These are phyloP conservation scores for Megalops cyprinoides DNA, from an alignment of 2,797 vertebrate species.

Conservation along the genomic window DNA sequence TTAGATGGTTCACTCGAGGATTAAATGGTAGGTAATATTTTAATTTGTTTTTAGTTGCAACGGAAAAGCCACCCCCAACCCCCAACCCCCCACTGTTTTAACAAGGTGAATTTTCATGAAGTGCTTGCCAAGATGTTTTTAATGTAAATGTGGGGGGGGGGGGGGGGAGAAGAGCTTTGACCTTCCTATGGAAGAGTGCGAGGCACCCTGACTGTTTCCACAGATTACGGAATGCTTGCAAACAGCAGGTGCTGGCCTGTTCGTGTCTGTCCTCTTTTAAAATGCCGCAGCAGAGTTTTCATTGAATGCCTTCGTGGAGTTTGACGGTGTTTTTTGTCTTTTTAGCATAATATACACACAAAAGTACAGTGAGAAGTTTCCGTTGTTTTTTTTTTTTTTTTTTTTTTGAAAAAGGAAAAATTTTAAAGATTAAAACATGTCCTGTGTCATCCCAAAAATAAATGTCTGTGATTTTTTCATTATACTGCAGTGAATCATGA, in stretches of 20 bases:
- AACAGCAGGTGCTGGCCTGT: slow-evolving; percentile 80
- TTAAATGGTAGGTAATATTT: slow-evolving; percentile 87
- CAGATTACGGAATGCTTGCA: slow-evolving; percentile 83
- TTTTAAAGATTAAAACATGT: slow-evolving; percentile 80
- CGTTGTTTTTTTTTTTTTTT: slow-evolving; percentile 68
- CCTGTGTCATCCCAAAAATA: slow-evolving; percentile 93
- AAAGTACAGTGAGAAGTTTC: slow-evolving; percentile 78
- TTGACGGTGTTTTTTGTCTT: slow-evolving; percentile 81
- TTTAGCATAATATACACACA: slow-evolving; percentile 72
- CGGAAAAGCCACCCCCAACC: slow-evolving; percentile 65
- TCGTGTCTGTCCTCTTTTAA: slow-evolving; percentile 81
- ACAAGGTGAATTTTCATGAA: slow-evolving; percentile 67
- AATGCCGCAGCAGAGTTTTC: slow-evolving; percentile 91
- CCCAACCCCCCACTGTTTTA: slow-evolving; percentile 71
- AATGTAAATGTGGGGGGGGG: slow-evolving; percentile 61
- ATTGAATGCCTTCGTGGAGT: slow-evolving; percentile 90
- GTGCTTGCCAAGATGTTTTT: slow-evolving; percentile 76
- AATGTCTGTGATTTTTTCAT: slow-evolving; percentile 98
- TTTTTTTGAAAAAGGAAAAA: slow-evolving; percentile 60
- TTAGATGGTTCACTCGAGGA: slow-evolving; percentile 92
- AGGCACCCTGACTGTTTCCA: slow-evolving; percentile 84
- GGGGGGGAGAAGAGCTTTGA: slow-evolving; percentile 61
- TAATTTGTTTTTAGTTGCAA: slow-evolving; percentile 81
- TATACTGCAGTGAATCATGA: slow-evolving; percentile 85
- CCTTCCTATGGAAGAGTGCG: slow-evolving; percentile 99